Evolutionary conservation across 2,888 invertebrate species (phyloP).

Genomic region (Eudemis profundana): DNA sequence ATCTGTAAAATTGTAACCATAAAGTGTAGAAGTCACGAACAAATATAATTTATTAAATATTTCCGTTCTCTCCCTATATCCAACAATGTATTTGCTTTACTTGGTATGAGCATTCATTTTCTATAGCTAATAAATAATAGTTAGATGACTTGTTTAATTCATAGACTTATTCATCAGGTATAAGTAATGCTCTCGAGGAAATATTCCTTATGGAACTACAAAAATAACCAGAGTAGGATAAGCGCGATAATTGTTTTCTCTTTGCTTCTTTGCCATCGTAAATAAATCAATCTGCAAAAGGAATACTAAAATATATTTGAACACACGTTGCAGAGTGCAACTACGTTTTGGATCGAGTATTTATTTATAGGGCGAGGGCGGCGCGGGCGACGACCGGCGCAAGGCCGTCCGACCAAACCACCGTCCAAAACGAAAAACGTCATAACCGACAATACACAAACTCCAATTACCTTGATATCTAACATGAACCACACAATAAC

Average conservation of each 20-base stretch:
- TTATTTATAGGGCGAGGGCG: constrained; percentile 74
- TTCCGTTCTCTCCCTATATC: no score
- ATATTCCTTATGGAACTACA: constrained; percentile 6
- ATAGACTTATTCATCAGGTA: no score
- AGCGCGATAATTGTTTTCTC: constrained; percentile 26
- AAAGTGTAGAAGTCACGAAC: no score
- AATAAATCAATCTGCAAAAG: constrained; percentile 60
- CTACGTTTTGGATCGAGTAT: constrained; percentile 69
- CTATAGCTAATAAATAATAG: no score
- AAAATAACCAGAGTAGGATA: not conserved
- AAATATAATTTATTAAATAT: no score
- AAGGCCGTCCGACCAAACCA: constrained; percentile 53
- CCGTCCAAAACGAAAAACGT: not conserved
- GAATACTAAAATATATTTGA: constrained; percentile 51
- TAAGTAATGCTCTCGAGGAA: not conserved
- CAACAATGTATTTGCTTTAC: not conserved
- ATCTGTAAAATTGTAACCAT: no score
- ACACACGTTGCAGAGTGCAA: constrained; percentile 62
- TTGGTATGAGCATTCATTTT: no score
- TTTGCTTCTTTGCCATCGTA: constrained; percentile 21
- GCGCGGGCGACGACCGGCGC: constrained; percentile 55
- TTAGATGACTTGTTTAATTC: no score
- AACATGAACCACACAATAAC: not conserved
- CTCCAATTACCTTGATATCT: not conserved
- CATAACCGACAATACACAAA: constrained; percentile 5